These are phyloP conservation scores for Emys orbicularis DNA, from an alignment of 2,797 vertebrate genomes.

Conservation along the genomic window DNA sequence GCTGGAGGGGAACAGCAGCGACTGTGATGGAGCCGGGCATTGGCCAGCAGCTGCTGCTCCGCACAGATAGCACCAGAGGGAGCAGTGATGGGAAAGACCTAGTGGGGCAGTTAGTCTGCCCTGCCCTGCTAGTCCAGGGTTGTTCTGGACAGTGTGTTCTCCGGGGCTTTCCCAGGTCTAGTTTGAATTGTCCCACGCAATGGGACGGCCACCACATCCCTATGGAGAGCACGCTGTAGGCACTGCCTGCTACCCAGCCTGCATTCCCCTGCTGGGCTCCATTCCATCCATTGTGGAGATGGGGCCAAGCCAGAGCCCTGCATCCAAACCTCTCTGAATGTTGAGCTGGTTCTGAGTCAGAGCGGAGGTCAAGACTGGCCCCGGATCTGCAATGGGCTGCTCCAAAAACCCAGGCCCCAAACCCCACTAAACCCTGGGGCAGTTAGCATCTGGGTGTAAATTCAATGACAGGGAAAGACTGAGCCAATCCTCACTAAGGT, in stretches of 20 bases:
- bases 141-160: background rate
- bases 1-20: background rate
- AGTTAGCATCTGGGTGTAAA: background rate
- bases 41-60: slow-evolving; percentile 26
- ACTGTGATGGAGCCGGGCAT: background rate
- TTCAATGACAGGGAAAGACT: background rate
- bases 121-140: background rate
- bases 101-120: background rate
- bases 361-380: background rate
- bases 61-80: background rate
- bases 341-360: background rate
- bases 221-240: background rate
- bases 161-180: background rate
- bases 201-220: background rate
- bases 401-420: background rate
- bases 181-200: background rate
- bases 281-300: background rate
- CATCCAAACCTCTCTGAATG: background rate
- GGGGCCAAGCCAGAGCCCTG: background rate
- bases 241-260: too few species aligned
- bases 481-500: background rate
- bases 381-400: accelerated
- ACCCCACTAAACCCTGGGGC: background rate
- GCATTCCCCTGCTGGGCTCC: background rate
- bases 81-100: background rate